Percentiles rank a stretch among this genome's conserved stretches.
phyloP scores from a whole-genome alignment of 1,140 invertebrate species.

The Drosophila chauvacae region DNA sequence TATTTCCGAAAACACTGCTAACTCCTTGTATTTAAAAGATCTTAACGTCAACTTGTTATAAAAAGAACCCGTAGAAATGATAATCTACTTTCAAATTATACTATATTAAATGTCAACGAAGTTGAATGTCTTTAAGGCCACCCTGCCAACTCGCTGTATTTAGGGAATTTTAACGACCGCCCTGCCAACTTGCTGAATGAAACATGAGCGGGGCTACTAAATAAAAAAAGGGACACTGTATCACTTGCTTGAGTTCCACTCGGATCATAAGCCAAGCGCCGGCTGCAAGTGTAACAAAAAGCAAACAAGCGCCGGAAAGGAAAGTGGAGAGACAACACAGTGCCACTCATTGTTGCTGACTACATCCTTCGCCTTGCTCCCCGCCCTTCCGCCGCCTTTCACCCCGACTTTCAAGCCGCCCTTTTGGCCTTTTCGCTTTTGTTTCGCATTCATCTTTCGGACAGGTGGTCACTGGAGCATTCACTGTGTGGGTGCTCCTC shows the following conservation, averaged over 20 bases:
- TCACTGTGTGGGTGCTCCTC: conserved; percentile 3
- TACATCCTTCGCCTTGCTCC: conserved; percentile 13
- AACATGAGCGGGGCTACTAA: conserved; percentile 13
- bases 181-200: conserved; percentile 34
- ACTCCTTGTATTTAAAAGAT: neutral
- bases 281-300: conserved; percentile 36
- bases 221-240: conserved; percentile 33
- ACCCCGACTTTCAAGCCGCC: neutral
- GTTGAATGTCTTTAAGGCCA: neutral
- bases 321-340: conserved; percentile 22
- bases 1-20: neutral
- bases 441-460: conserved; percentile 30
- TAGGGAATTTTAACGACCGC: neutral
- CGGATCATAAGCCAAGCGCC: conserved; percentile 41
- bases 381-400: neutral
- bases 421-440: conserved; percentile 19
- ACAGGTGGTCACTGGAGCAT: conserved; percentile 42
- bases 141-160: neutral
- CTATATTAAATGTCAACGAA: too few relatives aligned
- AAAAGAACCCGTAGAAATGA: too few relatives aligned
- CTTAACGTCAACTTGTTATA: neutral
- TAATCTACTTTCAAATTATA: neutral
- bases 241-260: conserved; percentile 24
- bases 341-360: conserved; percentile 17
- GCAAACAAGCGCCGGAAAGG: conserved; percentile 10